Conservation (phyloP, 2,888 invertebrate species). For the Lysandra bellargus region DNA sequence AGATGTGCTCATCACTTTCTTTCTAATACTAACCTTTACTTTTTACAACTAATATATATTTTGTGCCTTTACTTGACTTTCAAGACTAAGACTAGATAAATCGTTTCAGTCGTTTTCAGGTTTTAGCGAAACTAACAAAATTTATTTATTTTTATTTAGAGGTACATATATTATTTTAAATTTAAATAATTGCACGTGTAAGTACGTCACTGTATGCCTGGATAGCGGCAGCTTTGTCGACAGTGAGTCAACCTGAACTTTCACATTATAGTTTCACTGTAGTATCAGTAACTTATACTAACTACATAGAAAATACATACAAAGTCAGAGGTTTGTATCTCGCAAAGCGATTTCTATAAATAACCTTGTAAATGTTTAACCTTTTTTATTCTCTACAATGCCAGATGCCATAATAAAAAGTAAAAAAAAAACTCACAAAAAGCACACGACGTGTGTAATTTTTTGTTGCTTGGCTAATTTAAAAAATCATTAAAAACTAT, state of each 20-base stretch:
- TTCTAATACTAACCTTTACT: too few relatives aligned
- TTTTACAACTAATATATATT: too few relatives aligned
- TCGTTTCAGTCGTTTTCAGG: too few relatives aligned
- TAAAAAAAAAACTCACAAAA: background rate
- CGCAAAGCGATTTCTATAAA: background rate
- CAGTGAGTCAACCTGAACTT: background rate
- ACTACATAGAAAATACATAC: background rate
- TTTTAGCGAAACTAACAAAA: too few relatives aligned
- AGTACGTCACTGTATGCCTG: background rate
- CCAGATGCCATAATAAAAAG: background rate
- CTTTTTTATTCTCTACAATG: background rate
- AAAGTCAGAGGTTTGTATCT: background rate
- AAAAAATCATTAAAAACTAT: conserved; percentile 7
- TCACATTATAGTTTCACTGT: background rate
- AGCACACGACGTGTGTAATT: background rate
- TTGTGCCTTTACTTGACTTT: too few relatives aligned
- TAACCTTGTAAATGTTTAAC: background rate
- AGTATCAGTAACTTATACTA: background rate
- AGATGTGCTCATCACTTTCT: too few relatives aligned
- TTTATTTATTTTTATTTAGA: too few relatives aligned
- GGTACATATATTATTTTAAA: too few relatives aligned
- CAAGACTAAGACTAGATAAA: too few relatives aligned
- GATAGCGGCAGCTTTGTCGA: too few relatives aligned
- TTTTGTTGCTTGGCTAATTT: background rate
- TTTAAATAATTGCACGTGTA: background rate